phyloP scores from a whole-genome alignment of 1,140 invertebrate species.

The Cephus cinctus region DNA sequence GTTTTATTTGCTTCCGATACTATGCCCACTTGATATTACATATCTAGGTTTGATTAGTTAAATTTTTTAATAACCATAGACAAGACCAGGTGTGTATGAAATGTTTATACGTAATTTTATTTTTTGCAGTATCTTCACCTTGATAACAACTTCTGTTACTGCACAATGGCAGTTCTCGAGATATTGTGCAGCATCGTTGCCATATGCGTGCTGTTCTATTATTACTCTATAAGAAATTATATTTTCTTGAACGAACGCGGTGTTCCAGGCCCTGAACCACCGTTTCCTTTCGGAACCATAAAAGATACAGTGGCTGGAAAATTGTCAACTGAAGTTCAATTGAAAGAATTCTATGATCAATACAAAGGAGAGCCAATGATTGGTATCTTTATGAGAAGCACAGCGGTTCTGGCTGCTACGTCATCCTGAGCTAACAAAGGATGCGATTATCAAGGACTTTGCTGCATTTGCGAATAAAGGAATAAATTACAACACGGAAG shows the following conservation, averaged over 20 bases:
- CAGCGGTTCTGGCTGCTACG: not conserved
- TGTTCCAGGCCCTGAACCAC: conserved; percentile 51
- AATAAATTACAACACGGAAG: conserved; percentile 31
- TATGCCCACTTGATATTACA: too few relatives aligned
- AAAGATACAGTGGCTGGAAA: conserved; percentile 19
- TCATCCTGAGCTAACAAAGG: conserved; percentile 6
- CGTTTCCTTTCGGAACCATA: conserved; percentile 35
- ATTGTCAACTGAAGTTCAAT: conserved; percentile 19
- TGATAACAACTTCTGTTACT: not conserved
- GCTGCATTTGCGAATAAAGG: conserved; percentile 48
- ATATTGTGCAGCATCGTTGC: conserved; percentile 13
- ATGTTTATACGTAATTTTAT: too few relatives aligned
- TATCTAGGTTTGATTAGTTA: too few relatives aligned
- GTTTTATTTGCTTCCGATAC: too few relatives aligned
- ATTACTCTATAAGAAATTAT: conserved; percentile 6
- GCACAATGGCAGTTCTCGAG: conserved; percentile 9
- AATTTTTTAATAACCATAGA: too few relatives aligned
- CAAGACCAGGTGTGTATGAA: too few relatives aligned
- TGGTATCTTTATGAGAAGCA: conserved; percentile 6
- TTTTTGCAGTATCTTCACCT: not conserved
- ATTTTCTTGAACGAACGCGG: conserved; percentile 40
- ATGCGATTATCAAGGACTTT: conserved; percentile 39
- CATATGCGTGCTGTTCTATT: conserved; percentile 20
- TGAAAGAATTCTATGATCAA: conserved; percentile 27
- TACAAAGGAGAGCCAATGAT: conserved; percentile 26